Conservation (phyloP, 2,888 invertebrate genomes). For the Aphrophora alni region DNA sequence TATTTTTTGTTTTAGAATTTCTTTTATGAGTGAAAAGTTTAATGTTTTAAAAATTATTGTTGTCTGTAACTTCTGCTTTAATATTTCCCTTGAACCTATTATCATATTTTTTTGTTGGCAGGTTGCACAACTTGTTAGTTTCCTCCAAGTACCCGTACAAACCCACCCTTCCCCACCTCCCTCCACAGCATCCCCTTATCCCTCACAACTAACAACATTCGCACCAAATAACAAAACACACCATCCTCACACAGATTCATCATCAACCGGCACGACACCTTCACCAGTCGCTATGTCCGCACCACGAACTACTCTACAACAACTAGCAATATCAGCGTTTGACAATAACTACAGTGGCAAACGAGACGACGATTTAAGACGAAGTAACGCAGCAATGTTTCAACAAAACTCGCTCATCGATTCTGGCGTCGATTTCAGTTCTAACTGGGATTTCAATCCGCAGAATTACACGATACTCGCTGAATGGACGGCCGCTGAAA, state of each 20-base stretch:
- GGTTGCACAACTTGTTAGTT: conserved; percentile 78
- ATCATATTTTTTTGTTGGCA: conserved; percentile 55
- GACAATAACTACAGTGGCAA: conserved; percentile 55
- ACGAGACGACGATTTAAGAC: conserved; percentile 9
- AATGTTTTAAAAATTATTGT: too few relatives aligned
- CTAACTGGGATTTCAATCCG: conserved; percentile 57
- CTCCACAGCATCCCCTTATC: conserved; percentile 46
- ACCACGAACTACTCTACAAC: conserved; percentile 53
- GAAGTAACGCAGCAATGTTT: conserved; percentile 19
- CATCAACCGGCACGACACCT: conserved; percentile 23
- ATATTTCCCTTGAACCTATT: too few relatives aligned
- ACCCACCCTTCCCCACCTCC: conserved; percentile 45
- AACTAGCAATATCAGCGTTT: conserved; percentile 57
- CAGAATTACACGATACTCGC: conserved; percentile 57
- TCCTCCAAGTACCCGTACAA: conserved; percentile 67
- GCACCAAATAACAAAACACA: conserved; percentile 17
- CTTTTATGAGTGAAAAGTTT: too few relatives aligned
- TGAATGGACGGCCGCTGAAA: conserved; percentile 56
- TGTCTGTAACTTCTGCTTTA: too few relatives aligned
- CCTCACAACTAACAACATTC: conserved; percentile 46
- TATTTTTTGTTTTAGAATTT: too few relatives aligned
- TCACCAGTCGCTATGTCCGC: conserved; percentile 32
- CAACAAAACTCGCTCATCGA: conserved; percentile 57
- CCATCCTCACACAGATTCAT: conserved; percentile 21
- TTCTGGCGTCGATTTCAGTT: conserved; percentile 59